Base-by-base conservation (phyloP, 23 tunicate species). In the Corella eumyota region DNA sequence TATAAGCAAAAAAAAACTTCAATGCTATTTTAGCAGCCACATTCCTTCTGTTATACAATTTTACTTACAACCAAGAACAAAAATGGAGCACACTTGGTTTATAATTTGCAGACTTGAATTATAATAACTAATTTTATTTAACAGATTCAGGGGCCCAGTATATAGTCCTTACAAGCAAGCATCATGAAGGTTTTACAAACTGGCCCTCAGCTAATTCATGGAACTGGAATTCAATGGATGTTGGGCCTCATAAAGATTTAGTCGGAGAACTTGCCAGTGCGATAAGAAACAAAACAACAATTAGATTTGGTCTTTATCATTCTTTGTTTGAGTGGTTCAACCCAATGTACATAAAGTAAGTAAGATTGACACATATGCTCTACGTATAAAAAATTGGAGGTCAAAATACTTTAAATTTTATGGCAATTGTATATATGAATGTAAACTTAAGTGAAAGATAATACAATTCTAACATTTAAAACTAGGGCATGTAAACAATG, bases 151-250 rank as follows among this genome's bases (percentile, higher is more conserved):
- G 87, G 11, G 87, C 87, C 26, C 67, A 79, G 36, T 79, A 79
- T 40, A 65, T 70, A 34, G 87, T 71, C 15, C 32, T 79, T 9
- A 79, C 87, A 19, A 70, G 70, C 51, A 79, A 79, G 51, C 87
- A 79, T 63, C 87, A 79, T 61, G 87, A 79, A 48, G 87, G 87
- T n/a, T 79, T 79, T 54, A 79, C 87, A 34, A 64, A 69, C 45
- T 79, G 87, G 87, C 81, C 81, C 17, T 79, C 87, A 13, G 38
- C 36, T 20, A 33, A 45, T 48, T 75, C 81, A 38, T 75, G 81
- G 81, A 75, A 75, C 65, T 75, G 81, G 81, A 75, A 75, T 31
- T 72, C 81, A 24, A 67, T 75, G 64, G 81, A 75, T 40, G 66
- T 66, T 37, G 81, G 81, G 36, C 71, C 77, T 2, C 61, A 71